Percentiles rank a stretch among this genome's conserved stretches.
These are phyloP conservation scores for Zosterops lateralis DNA, from an alignment of 2,113 vertebrate genomes.

Conservation along the genomic window DNA sequence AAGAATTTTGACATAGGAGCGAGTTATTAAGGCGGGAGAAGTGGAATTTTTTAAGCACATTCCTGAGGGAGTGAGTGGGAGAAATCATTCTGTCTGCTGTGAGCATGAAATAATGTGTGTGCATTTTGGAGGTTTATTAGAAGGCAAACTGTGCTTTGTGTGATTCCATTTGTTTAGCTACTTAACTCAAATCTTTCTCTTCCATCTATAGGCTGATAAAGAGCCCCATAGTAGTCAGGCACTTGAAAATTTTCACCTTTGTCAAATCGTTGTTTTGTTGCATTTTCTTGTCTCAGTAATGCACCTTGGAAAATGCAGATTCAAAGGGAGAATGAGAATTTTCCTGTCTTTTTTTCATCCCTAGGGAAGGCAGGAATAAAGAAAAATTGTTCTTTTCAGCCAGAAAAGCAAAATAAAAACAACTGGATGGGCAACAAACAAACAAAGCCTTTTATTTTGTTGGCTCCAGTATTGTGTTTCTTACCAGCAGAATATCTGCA, in stretches of 20 bases:
- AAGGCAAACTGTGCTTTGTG: neutral
- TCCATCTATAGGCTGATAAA: neutral
- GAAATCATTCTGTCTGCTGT: constrained; percentile 9
- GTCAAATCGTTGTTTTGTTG: neutral
- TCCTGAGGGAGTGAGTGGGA: constrained; percentile 22
- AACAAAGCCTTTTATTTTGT: neutral
- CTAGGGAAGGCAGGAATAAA: neutral
- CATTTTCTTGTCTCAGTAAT: neutral
- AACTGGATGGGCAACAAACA: neutral
- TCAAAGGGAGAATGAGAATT: neutral
- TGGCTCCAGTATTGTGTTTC: neutral
- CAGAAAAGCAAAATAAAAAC: neutral
- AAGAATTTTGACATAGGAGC: neutral
- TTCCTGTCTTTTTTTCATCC: neutral
- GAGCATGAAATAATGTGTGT: neutral
- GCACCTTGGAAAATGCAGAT: neutral
- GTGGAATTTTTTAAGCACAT: neutral
- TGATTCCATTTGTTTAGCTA: neutral
- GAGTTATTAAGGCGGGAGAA: neutral
- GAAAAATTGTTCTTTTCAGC: neutral
- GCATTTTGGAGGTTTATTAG: neutral
- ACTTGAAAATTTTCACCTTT: neutral
- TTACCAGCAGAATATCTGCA: neutral
- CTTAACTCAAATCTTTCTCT: neutral
- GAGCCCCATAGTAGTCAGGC: neutral